Percentiles rank a stretch among this genome's conserved stretches.
phyloP scores from a whole-genome alignment of 2,888 invertebrate species.

The Pegoplata infirma region DNA sequence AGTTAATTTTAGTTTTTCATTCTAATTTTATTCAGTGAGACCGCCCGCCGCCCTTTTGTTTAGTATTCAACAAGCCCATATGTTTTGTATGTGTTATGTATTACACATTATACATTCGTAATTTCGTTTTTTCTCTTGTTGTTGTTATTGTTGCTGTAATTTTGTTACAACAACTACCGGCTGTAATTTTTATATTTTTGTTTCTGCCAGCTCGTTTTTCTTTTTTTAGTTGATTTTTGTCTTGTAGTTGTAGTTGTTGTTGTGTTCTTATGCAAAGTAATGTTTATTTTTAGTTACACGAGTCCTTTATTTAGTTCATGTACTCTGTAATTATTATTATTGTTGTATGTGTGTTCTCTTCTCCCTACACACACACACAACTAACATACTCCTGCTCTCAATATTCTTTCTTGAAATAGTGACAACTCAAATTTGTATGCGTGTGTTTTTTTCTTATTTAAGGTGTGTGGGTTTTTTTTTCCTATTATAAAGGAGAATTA shows the following conservation, averaged over 20 bases:
- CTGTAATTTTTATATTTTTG: slow-evolving; percentile 28
- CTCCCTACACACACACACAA: too few species aligned
- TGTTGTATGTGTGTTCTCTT: not conserved
- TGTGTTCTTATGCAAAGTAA: slow-evolving; percentile 59
- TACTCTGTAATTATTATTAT: not conserved
- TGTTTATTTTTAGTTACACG: slow-evolving; percentile 59
- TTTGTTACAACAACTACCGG: slow-evolving; percentile 10
- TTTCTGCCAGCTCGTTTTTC: not conserved
- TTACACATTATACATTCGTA: not conserved
- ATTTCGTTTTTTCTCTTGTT: too few species aligned
- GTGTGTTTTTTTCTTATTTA: not conserved
- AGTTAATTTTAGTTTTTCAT: not conserved
- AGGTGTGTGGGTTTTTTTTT: slow-evolving; percentile 28
- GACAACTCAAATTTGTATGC: not conserved
- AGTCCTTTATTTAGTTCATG: slow-evolving; percentile 50
- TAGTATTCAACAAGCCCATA: slow-evolving; percentile 59
- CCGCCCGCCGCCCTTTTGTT: slow-evolving; percentile 36
- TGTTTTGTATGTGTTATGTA: slow-evolving; percentile 23
- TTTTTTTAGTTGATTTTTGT: not conserved
- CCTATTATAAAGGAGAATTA: not conserved
- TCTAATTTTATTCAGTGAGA: not conserved
- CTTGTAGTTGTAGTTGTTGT: not conserved
- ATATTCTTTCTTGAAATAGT: not conserved
- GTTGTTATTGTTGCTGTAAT: too few species aligned
- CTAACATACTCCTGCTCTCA: slow-evolving; percentile 1